Base-by-base conservation (phyloP, 2,888 invertebrate genomes). In the Euclidia mi region DNA sequence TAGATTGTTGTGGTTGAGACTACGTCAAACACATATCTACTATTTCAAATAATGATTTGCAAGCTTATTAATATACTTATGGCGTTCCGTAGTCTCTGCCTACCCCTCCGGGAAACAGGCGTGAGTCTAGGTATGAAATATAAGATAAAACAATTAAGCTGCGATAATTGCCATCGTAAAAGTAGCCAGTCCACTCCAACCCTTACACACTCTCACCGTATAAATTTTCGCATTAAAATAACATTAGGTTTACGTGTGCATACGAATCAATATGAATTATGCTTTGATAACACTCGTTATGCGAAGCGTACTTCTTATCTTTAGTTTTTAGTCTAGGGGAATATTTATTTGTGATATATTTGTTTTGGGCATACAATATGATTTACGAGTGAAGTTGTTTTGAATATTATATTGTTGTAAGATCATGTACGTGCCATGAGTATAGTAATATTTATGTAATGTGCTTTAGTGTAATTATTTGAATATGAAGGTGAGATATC, bases 201-300 rank as follows among this genome's bases (percentile, higher is more conserved):
- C n/a, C n/a, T 18, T n/a, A 37, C 4, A 37, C 34, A 18, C 9
- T 28, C 46, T 17, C 28, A 1, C 17, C 43, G 14, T 62, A 74
- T 76, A 76, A 65, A 71, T 76, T 76, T 73, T 59, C 70, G 58
- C 62, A 65, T 70, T 70, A 69, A 74, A 69, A 67, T 65, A 73
- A 69, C 69, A 60, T 70, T 70, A 70, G 47, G 56, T 66, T 37
- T 56, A 50, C 63, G 53, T 71, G 65, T 53, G 62, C 49, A 56
- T 63, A 60, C 43, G 9, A 43, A 65, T 66, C 61, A 44, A 58
- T 62, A 55, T 71, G 64, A 73, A 62, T 71, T 66, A 71, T 57
- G 65, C 60, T 61, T 64, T 65, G 61, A 67, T 67, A 67, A 65
- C 61, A 67, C 51, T 70, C 41, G 31, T 58, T 69, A 66, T 61